A percentile compares a stretch with the other conserved stretches of the same genome.
These are phyloP conservation scores for Pristionchus arcanus DNA, from an alignment of 2,888 invertebrate genomes.

Conservation along the genomic window DNA sequence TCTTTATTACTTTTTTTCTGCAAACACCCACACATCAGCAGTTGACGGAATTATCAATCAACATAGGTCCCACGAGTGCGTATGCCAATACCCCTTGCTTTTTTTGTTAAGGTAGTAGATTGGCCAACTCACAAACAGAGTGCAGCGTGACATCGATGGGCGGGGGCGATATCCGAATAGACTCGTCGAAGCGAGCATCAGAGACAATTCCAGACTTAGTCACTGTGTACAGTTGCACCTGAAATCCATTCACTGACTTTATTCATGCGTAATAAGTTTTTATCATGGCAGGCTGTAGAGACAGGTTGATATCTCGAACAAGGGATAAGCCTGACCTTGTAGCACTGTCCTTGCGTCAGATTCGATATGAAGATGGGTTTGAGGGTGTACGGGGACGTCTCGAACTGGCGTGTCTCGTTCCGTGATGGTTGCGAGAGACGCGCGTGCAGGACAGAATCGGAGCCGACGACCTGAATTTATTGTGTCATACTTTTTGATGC, in stretches of 20 bases:
- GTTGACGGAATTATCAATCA: no score
- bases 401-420: slow-evolving; percentile 63
- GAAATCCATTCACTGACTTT: not conserved
- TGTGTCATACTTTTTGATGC: no score
- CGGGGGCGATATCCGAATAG: slow-evolving; percentile 69
- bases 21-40: no score
- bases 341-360: slow-evolving; percentile 74
- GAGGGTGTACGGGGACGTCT: slow-evolving; percentile 61
- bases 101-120: not conserved
- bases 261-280: no score
- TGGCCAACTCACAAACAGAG: slow-evolving; percentile 60
- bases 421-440: slow-evolving; percentile 56
- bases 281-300: no score
- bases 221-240: slow-evolving; percentile 77
- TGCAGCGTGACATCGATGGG: slow-evolving; percentile 70
- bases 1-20: no score
- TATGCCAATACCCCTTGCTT: no score
- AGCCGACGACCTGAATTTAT: slow-evolving; percentile 73
- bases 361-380: slow-evolving; percentile 61
- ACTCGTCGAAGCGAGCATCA: slow-evolving; percentile 61
- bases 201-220: slow-evolving; percentile 78
- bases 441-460: slow-evolving; percentile 71
- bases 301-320: no score
- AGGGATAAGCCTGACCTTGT: slow-evolving; percentile 63
- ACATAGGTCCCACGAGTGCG: no score